Evolutionary conservation across 2,888 invertebrate genomes (phyloP), one percentile per base, ranked within the genome.

Genomic region (Deilephila porcellus): DNA sequence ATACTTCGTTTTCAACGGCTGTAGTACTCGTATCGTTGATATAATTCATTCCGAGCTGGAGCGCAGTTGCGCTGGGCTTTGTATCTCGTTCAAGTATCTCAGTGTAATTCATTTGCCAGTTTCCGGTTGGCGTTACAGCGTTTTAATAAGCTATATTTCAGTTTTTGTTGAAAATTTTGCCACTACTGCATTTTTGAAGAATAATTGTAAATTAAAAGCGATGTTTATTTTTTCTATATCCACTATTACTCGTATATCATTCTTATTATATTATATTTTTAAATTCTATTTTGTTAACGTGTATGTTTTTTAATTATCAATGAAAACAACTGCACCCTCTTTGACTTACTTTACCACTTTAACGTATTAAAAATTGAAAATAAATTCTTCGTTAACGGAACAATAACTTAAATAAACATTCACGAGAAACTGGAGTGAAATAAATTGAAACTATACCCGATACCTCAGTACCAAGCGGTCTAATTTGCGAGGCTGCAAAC

Each of bases 401-500:
- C 8, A 45, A 11, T 0, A 11, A 45, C 8, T 45, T 11, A 45
- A 45, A 11, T 11, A 11, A 45, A 45, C 1, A 45, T 11, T 45
- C 5, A 37, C 2, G 14, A 45, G 14, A 45, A 45, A 45, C 45
- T 45, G 14, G 45, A 56, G n/a, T n/a, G n/a, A 56, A 56, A 17
- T 56, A 19, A 56, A 56, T n/a, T 17, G 4, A 17, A 56, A 45
- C 14, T 45, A 56, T 56, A 56, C n/a, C 56, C 6, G 53, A 53
- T 17, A 19, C 53, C 19, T 53, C 53, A 56, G 4, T 7, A 56
- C 6, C 14, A 14, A 45, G 45, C 45, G 45, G 56, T 17, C 56
- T 56, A 56, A 71, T 59, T 60, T 63, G 37, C n/a, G 37, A 60
- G 76, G 52, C 60, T 62, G 56, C 11, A 74, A 73, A 72, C 74